Percentiles rank a stretch among this genome's conserved stretches.
Evolutionary conservation across 2,113 vertebrate species (phyloP).

Genomic region (Eulacestoma nigropectus): DNA sequence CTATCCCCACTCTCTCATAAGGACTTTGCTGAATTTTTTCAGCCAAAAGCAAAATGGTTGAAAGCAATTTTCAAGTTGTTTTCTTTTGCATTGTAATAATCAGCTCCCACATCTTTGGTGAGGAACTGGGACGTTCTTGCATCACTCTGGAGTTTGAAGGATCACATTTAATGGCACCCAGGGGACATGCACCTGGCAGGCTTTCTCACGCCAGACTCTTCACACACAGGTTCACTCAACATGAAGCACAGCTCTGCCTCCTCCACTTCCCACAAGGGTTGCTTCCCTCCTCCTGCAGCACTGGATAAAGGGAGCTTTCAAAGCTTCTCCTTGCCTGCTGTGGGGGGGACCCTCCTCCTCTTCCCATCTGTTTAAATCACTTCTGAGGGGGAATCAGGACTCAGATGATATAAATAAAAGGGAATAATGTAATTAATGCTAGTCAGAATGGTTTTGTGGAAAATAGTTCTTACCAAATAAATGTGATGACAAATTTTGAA

Average conservation of each 20-base stretch:
- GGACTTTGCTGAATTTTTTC: background rate
- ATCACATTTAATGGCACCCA: background rate
- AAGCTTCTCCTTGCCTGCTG: background rate
- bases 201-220: accelerated
- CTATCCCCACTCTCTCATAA: background rate
- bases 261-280: background rate
- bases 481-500: slow-evolving; percentile 23
- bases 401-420: background rate
- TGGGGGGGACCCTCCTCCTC: background rate
- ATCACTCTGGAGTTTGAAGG: background rate
- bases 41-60: background rate
- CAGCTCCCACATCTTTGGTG: background rate
- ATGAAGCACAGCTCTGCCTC: background rate
- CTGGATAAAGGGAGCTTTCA: background rate
- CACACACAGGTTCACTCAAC: background rate
- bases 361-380: slow-evolving; percentile 11
- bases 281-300: background rate
- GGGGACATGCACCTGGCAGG: background rate
- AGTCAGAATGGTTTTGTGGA: background rate
- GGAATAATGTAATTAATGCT: slow-evolving; percentile 15
- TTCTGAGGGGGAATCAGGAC: background rate
- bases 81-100: background rate
- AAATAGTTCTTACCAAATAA: slow-evolving; percentile 42
- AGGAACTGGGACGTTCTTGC: background rate
- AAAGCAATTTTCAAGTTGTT: background rate